Evolutionary conservation across 2,888 invertebrate genomes (phyloP).

Genomic region (Carabus problematicus): DNA sequence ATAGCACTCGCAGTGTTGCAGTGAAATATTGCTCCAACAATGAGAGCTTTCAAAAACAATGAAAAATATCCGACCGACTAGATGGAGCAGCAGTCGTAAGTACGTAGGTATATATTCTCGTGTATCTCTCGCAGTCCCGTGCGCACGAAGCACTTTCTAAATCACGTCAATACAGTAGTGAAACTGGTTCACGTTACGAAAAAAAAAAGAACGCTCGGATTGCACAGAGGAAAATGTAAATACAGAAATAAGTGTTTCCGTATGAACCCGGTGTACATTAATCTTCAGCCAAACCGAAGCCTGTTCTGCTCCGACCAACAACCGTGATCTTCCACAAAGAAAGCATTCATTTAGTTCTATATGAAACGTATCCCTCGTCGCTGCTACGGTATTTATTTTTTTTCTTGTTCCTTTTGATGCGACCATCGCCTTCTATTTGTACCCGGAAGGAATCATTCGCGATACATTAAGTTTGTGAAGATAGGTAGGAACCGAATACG

Average conservation of each 20-base stretch:
- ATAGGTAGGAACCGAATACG: slow-evolving; percentile 11
- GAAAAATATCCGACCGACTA: no score
- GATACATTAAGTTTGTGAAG: slow-evolving; percentile 32
- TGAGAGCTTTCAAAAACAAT: no score
- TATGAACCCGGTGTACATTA: slow-evolving; percentile 21
- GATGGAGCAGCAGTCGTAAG: no score
- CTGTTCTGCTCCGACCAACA: slow-evolving; percentile 5
- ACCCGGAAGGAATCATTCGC: slow-evolving; percentile 31
- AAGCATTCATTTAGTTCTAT: slow-evolving; percentile 33
- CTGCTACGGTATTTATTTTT: not conserved
- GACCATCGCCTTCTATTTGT: slow-evolving; percentile 12
- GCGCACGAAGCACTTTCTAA: slow-evolving; percentile 30
- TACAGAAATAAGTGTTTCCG: slow-evolving; percentile 41
- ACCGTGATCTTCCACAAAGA: slow-evolving; percentile 22
- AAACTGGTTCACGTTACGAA: slow-evolving; percentile 13
- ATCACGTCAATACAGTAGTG: slow-evolving; percentile 36
- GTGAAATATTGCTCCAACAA: no score
- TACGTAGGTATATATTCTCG: no score
- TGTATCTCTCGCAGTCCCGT: no score
- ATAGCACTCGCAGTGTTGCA: no score
- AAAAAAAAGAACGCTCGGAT: not conserved
- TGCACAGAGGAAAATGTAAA: slow-evolving; percentile 37
- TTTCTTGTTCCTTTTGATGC: no score
- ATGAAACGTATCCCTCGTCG: slow-evolving; percentile 12
- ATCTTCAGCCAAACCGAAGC: slow-evolving; percentile 17